These are phyloP conservation scores for Hirtodrosophila cameraria DNA, from an alignment of 2,888 invertebrate species.

Conservation along the genomic window DNA sequence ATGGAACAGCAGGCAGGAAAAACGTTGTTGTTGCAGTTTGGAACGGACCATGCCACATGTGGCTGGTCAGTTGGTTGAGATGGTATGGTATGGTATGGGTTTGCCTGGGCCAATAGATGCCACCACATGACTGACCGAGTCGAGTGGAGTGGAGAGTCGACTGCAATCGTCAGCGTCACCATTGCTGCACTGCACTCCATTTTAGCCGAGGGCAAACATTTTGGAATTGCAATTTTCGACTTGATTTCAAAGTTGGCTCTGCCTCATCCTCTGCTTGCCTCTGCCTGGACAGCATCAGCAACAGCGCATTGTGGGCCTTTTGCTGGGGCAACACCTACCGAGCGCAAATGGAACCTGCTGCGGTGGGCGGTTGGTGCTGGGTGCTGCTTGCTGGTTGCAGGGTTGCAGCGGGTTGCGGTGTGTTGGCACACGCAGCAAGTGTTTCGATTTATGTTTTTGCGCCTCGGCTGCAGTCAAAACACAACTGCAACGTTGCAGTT, in stretches of 20 bases:
- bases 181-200: constrained; percentile 55
- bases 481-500: constrained; percentile 37
- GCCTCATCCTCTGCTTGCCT: constrained; percentile 27
- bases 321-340: constrained; percentile 71
- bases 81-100: background rate
- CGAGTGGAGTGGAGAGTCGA: constrained; percentile 8
- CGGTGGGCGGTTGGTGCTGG: constrained; percentile 51
- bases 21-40: constrained; percentile 6
- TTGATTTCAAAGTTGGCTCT: constrained; percentile 71
- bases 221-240: constrained; percentile 80
- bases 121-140: constrained; percentile 67
- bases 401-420: background rate
- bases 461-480: constrained; percentile 69
- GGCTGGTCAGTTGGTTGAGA: constrained; percentile 25
- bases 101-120: constrained; percentile 67
- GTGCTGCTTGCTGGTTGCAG: background rate
- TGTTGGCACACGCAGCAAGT: constrained; percentile 66
- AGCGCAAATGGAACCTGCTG: constrained; percentile 65
- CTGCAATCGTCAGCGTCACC: constrained; percentile 40
- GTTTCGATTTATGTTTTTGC: constrained; percentile 81
- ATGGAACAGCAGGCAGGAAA: constrained; percentile 46
- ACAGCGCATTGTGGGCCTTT: constrained; percentile 26
- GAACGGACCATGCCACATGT: constrained; percentile 53
- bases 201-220: constrained; percentile 75
- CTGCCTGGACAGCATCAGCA: constrained; percentile 11